Evolutionary conservation across 2,888 invertebrate genomes (phyloP).

Genomic region (Rhagonycha fulva): DNA sequence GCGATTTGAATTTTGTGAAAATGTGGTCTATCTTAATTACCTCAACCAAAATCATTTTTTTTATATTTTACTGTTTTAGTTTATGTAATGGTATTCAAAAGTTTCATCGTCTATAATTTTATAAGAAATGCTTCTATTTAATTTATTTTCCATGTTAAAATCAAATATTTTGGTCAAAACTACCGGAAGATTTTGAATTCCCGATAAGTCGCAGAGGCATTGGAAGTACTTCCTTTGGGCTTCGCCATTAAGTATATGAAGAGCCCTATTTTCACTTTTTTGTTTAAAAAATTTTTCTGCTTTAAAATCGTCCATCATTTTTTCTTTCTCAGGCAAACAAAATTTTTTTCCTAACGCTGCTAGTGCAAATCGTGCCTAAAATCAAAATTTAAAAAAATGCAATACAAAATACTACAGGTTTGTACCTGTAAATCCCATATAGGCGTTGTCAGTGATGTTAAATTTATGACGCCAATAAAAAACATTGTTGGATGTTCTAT

Average conservation of each 20-base stretch:
- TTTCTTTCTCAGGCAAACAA: conserved; percentile 63
- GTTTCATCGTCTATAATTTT: not conserved
- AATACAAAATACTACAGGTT: not conserved
- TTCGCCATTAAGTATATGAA: not conserved
- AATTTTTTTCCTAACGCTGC: conserved; percentile 62
- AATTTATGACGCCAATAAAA: conserved; percentile 79
- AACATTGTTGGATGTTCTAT: conserved; percentile 79
- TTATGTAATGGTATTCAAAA: not conserved
- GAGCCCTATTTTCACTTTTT: conserved; percentile 54
- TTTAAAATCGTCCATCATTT: conserved; percentile 65
- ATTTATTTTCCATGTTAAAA: not conserved
- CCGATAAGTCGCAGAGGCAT: not conserved
- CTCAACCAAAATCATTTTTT: not conserved
- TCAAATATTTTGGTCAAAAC: not conserved
- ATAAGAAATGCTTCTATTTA: not conserved
- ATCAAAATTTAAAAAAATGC: conserved; percentile 7
- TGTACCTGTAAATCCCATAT: conserved; percentile 3
- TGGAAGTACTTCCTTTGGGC: not conserved
- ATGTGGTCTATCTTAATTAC: too few relatives aligned
- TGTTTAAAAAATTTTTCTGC: conserved; percentile 63
- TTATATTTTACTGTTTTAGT: conserved; percentile 43
- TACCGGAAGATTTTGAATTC: not conserved
- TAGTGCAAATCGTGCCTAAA: conserved; percentile 65
- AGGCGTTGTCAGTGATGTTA: conserved; percentile 81
- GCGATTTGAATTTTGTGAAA: too few relatives aligned